phyloP scores from a whole-genome alignment of 2,797 vertebrate genomes.

The Alcedo quadribrachys region DNA sequence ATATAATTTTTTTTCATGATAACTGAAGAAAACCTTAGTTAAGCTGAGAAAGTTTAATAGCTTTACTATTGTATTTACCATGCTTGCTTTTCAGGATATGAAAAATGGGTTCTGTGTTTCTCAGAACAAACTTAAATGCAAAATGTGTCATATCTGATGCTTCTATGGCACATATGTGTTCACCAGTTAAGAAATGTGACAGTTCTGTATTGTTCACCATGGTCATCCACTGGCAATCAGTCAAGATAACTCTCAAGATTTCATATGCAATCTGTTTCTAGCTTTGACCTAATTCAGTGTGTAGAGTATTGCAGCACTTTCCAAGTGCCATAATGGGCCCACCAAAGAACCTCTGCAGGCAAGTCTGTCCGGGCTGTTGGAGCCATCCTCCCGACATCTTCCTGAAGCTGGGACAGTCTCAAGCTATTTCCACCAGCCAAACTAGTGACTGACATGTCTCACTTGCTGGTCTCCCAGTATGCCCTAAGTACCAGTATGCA shows the following conservation, averaged over 20 bases:
- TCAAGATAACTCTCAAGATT: background rate
- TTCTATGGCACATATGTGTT: background rate
- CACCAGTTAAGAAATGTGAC: background rate
- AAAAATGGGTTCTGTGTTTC: background rate
- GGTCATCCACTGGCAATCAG: background rate
- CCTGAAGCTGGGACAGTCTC: background rate
- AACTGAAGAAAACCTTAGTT: background rate
- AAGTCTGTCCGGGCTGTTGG: background rate
- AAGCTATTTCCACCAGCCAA: background rate
- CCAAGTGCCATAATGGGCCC: background rate
- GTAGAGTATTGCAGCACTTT: background rate
- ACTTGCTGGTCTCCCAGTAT: background rate
- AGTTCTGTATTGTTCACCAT: background rate
- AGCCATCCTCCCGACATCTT: background rate
- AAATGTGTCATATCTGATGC: background rate
- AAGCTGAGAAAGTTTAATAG: background rate
- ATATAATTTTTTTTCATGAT: background rate
- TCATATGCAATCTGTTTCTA: background rate
- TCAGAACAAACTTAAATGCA: background rate
- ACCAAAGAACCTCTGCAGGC: background rate
- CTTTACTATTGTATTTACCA: background rate
- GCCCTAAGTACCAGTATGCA: background rate
- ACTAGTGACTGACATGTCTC: background rate
- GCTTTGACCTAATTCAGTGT: background rate
- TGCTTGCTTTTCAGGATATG: constrained; percentile 16